These are phyloP conservation scores for Metacarcinus magister DNA, from an alignment of 2,888 invertebrate species.

Conservation along the genomic window DNA sequence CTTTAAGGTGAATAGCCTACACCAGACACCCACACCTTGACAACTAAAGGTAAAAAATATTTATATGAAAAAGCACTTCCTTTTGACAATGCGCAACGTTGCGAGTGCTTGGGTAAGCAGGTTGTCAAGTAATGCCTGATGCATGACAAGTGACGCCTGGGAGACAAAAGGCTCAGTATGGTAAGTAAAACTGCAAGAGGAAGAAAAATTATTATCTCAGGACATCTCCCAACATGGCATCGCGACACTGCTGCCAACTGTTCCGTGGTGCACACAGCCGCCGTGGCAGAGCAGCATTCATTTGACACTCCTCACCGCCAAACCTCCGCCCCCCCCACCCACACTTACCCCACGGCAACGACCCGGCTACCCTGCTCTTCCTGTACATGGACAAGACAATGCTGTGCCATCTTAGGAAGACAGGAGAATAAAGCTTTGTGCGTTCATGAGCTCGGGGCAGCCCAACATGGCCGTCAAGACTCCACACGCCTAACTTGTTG, in stretches of 20 bases:
- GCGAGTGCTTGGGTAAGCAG: background rate
- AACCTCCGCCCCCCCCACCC: background rate
- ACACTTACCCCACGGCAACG: background rate
- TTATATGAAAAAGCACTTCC: background rate
- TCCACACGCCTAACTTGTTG: conserved; percentile 79
- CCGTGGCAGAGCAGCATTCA: conserved; percentile 10
- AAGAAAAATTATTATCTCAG: background rate
- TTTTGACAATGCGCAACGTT: background rate
- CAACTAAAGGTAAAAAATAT: background rate
- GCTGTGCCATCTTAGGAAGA: background rate
- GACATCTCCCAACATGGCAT: conserved; percentile 78
- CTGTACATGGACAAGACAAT: background rate
- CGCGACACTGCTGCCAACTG: conserved; percentile 70
- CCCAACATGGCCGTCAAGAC: conserved; percentile 76
- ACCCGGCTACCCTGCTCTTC: background rate
- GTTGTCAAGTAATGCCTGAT: background rate
- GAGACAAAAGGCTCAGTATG: background rate
- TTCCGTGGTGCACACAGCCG: conserved; percentile 37
- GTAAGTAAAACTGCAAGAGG: background rate
- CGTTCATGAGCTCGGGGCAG: background rate
- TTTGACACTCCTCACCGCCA: conserved; percentile 44
- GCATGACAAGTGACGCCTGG: background rate
- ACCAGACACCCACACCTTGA: conserved; percentile 51
- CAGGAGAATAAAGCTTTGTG: background rate
- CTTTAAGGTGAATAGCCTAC: conserved; percentile 28